These are phyloP conservation scores for Acrobasis repandana DNA, from an alignment of 2,888 invertebrate genomes.

Conservation along the genomic window DNA sequence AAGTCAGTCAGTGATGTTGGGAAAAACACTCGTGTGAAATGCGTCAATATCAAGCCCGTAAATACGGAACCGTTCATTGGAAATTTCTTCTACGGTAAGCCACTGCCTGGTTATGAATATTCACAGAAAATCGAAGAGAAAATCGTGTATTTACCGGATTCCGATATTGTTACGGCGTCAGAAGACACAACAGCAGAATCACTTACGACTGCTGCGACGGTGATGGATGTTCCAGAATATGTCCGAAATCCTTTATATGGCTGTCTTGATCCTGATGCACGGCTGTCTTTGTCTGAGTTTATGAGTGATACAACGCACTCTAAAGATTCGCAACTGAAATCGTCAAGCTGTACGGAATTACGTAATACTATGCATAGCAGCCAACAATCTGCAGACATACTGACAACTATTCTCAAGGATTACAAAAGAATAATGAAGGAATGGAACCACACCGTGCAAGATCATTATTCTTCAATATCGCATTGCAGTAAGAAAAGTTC, in stretches of 20 bases:
- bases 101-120: constrained; percentile 67
- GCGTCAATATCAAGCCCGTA: constrained; percentile 67
- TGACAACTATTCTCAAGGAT: constrained; percentile 65
- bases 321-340: constrained; percentile 68
- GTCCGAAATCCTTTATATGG: constrained; percentile 74
- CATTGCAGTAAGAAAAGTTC: constrained; percentile 54
- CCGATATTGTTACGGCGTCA: constrained; percentile 68
- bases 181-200: constrained; percentile 67
- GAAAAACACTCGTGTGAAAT: constrained; percentile 66
- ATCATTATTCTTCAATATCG: constrained; percentile 62
- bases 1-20: constrained; percentile 70
- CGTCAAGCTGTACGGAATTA: constrained; percentile 71
- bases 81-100: constrained; percentile 76
- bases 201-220: constrained; percentile 60
- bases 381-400: constrained; percentile 53
- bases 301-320: constrained; percentile 55
- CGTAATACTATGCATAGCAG: constrained; percentile 61
- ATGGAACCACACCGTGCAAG: constrained; percentile 72
- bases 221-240: constrained; percentile 65
- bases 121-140: constrained; percentile 68
- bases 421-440: constrained; percentile 77
- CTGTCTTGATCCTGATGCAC: constrained; percentile 59
- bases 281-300: constrained; percentile 56
- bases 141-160: constrained; percentile 72
- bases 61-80: constrained; percentile 73